These are phyloP conservation scores for Arctia plantaginis DNA, from an alignment of 2,888 invertebrate genomes.

Conservation along the genomic window DNA sequence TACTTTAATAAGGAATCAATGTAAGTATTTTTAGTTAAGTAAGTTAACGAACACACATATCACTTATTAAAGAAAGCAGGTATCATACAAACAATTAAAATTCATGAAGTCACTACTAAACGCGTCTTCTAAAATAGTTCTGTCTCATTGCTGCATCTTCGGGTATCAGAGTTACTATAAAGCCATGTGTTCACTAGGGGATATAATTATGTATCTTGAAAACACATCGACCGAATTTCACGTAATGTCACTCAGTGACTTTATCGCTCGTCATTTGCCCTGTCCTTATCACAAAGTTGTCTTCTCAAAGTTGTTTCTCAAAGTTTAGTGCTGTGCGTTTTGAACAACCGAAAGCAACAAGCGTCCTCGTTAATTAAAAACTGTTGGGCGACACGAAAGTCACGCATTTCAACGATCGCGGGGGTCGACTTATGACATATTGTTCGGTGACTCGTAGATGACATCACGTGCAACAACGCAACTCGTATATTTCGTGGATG, in stretches of 20 bases:
- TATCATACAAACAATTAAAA: no score
- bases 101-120: no score
- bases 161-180: neutral
- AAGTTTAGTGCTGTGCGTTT: neutral
- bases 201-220: no score
- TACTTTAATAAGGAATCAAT: no score
- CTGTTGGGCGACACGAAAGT: neutral
- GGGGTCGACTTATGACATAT: neutral
- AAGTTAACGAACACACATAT: no score
- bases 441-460: neutral
- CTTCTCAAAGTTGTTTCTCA: neutral
- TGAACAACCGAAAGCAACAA: neutral
- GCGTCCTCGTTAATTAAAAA: neutral
- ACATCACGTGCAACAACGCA: neutral
- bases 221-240: no score
- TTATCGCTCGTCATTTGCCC: neutral
- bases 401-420: neutral
- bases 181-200: neutral
- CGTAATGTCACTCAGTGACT: no score
- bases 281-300: no score
- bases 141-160: neutral
- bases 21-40: no score
- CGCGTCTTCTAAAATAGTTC: no score
- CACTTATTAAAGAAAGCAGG: no score
- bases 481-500: neutral